phyloP scores from a whole-genome alignment of 2,797 vertebrate species.

The Gymnoscopelus braueri region DNA sequence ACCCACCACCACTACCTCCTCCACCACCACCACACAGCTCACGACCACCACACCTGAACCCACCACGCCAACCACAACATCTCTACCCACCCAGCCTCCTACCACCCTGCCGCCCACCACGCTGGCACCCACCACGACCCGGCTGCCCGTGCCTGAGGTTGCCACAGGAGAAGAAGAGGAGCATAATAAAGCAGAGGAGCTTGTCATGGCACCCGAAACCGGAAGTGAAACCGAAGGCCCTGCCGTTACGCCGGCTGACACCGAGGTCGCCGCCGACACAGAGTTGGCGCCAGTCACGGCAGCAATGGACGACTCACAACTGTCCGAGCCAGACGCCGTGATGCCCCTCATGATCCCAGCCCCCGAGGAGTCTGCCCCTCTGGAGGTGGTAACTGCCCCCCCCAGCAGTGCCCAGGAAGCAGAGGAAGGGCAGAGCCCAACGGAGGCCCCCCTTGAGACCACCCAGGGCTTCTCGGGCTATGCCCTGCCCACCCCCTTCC shows the following conservation, averaged over 20 bases:
- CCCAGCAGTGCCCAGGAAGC: constrained; percentile 54
- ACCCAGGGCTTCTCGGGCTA: constrained; percentile 52
- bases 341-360: constrained; percentile 50
- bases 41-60: constrained; percentile 57
- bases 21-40: constrained; percentile 25
- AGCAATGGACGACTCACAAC: constrained; percentile 35
- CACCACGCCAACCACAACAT: constrained; percentile 50
- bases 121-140: constrained; percentile 35
- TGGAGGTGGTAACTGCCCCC: constrained; percentile 57
- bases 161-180: constrained; percentile 34
- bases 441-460: constrained; percentile 63
- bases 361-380: constrained; percentile 41
- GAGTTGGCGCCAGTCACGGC: constrained; percentile 54
- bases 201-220: constrained; percentile 22
- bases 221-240: constrained; percentile 15
- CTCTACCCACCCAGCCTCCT: constrained; percentile 55
- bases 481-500: constrained; percentile 57
- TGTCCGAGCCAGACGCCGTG: constrained; percentile 44
- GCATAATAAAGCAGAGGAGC: constrained; percentile 25
- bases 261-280: not conserved
- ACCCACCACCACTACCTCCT: constrained; percentile 20
- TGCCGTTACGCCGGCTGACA: constrained; percentile 38
- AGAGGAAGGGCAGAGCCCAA: constrained; percentile 27
- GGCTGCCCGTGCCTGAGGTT: constrained; percentile 21
- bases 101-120: constrained; percentile 61